A percentile compares a stretch with the other conserved stretches of the same genome.
Evolutionary conservation across 2,888 invertebrate species (phyloP).

Genomic region (Pseudanteris insignis): DNA sequence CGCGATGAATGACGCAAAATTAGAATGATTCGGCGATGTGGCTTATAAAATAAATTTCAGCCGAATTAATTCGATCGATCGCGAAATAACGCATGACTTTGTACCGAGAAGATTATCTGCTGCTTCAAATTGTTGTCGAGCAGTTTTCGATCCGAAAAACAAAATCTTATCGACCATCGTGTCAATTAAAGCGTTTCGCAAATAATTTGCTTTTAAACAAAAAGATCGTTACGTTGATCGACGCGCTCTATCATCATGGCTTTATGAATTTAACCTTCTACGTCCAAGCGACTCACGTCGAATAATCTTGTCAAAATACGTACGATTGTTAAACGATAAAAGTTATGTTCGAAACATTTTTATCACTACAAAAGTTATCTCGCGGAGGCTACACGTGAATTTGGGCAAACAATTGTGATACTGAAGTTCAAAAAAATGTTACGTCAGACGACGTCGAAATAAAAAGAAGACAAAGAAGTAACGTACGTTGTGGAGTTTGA

Average conservation of each 20-base stretch:
- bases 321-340: slow-evolving; percentile 23
- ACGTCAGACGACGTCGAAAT: too few relatives aligned
- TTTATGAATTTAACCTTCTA: slow-evolving; percentile 21
- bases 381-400: slow-evolving; percentile 11
- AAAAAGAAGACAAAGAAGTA: slow-evolving; percentile 1
- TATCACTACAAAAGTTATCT: slow-evolving; percentile 22
- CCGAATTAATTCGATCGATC: not conserved
- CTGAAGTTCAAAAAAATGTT: slow-evolving; percentile 12
- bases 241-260: slow-evolving; percentile 11
- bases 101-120: slow-evolving; percentile 16
- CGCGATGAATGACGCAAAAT: slow-evolving; percentile 15
- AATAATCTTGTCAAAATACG: slow-evolving; percentile 4
- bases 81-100: slow-evolving; percentile 1
- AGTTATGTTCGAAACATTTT: slow-evolving; percentile 9
- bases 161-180: slow-evolving; percentile 22
- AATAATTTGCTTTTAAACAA: slow-evolving; percentile 15
- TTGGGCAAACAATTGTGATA: slow-evolving; percentile 15
- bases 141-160: slow-evolving; percentile 3
- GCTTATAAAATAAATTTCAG: too few relatives aligned
- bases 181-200: not conserved
- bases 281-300: slow-evolving; percentile 6
- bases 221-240: slow-evolving; percentile 20
- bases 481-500: slow-evolving; percentile 75
- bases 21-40: slow-evolving; percentile 6
- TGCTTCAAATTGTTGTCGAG: slow-evolving; percentile 10